These are phyloP conservation scores for Strigamia transsilvanica DNA, from an alignment of 2,888 invertebrate genomes.

Conservation along the genomic window DNA sequence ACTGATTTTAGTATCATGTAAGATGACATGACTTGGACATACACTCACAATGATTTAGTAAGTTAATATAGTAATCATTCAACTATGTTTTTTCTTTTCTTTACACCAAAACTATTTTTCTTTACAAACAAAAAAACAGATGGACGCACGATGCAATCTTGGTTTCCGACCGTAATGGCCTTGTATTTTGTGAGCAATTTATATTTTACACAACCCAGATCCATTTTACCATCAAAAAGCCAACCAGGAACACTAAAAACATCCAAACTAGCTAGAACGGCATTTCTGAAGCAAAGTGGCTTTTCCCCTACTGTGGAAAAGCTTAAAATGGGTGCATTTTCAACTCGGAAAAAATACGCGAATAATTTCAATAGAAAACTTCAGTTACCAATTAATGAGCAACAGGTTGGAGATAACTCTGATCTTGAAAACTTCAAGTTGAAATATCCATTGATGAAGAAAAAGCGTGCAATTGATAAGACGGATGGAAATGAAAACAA, in stretches of 20 bases:
- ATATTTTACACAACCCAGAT: conserved; percentile 23
- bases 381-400: not conserved
- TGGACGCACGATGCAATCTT: conserved; percentile 40
- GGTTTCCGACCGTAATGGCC: conserved; percentile 36
- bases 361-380: not conserved
- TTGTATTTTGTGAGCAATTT: conserved; percentile 23
- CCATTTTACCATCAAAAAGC: conserved; percentile 13
- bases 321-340: not conserved
- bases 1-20: not conserved
- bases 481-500: not conserved
- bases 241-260: not conserved
- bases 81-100: not conserved
- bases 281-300: conserved; percentile 27
- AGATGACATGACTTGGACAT: conserved; percentile 32
- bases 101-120: not conserved
- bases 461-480: not conserved
- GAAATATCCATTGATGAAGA: not conserved
- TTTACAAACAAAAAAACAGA: not conserved
- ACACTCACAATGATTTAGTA: conserved; percentile 44
- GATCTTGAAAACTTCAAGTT: not conserved
- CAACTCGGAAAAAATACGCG: not conserved
- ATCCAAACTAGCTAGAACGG: conserved; percentile 3
- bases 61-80: not conserved
- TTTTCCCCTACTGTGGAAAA: conserved; percentile 13
- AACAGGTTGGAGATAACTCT: not conserved